Evolutionary conservation across 1,140 invertebrate species (phyloP).

Genomic region (Drosophila obscura): DNA sequence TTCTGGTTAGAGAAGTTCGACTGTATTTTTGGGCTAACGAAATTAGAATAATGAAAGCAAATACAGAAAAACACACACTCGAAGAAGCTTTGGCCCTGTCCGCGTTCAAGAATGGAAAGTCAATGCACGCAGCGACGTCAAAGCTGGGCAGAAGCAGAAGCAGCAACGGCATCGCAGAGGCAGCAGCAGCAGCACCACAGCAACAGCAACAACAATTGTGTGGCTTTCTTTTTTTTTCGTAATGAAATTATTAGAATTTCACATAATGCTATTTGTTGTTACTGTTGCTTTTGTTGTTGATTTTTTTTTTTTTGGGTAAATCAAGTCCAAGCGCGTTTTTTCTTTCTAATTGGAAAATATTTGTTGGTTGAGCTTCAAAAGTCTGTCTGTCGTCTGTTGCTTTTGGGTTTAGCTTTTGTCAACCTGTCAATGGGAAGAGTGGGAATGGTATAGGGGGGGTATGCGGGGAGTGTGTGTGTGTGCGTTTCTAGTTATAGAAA

Average conservation of each 20-base stretch:
- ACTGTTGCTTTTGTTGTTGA: slow-evolving; percentile 8
- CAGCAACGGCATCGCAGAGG: slow-evolving; percentile 16
- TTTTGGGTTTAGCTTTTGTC: slow-evolving; percentile 30
- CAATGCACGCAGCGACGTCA: slow-evolving; percentile 70
- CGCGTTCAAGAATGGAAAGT: slow-evolving; percentile 70
- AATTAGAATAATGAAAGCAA: slow-evolving; percentile 70
- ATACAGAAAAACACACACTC: slow-evolving; percentile 16
- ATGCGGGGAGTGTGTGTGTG: not conserved
- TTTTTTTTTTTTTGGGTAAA: slow-evolving; percentile 4
- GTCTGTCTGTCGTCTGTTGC: too few relatives aligned
- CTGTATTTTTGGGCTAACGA: slow-evolving; percentile 47
- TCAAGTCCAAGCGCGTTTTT: slow-evolving; percentile 26
- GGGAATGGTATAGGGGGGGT: not conserved
- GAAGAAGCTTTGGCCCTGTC: slow-evolving; percentile 9
- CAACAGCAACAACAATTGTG: slow-evolving; percentile 48
- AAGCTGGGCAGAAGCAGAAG: slow-evolving; percentile 19
- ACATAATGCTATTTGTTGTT: slow-evolving; percentile 59
- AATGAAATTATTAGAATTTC: slow-evolving; percentile 77
- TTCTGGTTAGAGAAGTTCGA: slow-evolving; percentile 1
- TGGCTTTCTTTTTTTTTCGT: slow-evolving; percentile 73
- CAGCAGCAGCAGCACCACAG: slow-evolving; percentile 30
- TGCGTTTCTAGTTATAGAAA: slow-evolving; percentile 30
- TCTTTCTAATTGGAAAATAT: slow-evolving; percentile 55
- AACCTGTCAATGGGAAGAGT: slow-evolving; percentile 19
- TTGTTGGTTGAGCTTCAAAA: slow-evolving; percentile 22